phyloP scores from a whole-genome alignment of 1,140 invertebrate species.

The Lucilia sericata region DNA sequence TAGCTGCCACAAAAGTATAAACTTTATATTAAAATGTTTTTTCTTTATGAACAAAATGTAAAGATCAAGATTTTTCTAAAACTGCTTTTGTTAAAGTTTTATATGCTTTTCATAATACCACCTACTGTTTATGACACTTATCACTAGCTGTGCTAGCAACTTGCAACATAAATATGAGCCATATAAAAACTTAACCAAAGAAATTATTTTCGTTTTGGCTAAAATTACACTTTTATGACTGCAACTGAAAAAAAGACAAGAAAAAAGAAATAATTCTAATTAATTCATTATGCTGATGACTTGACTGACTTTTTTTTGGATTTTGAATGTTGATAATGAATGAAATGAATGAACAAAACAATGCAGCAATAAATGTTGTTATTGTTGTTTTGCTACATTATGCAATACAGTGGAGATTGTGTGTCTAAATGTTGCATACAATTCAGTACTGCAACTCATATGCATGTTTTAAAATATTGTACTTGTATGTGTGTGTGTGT shows the following conservation, averaged over 20 bases:
- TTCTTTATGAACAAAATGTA: too few relatives aligned
- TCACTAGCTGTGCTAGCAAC: not conserved
- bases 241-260: too few relatives aligned
- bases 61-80: too few relatives aligned
- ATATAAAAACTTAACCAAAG: not conserved
- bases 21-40: too few relatives aligned
- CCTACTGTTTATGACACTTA: not conserved
- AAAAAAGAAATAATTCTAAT: not conserved
- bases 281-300: conserved; percentile 1
- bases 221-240: not conserved
- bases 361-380: not conserved
- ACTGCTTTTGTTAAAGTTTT: not conserved
- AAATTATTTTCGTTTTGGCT: not conserved
- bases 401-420: not conserved
- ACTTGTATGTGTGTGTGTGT: not conserved
- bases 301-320: not conserved
- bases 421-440: not conserved
- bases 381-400: not conserved
- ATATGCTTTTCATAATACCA: not conserved
- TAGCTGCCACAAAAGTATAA: too few relatives aligned
- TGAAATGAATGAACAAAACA: not conserved
- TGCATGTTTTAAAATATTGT: conserved; percentile 1
- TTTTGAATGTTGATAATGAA: not conserved
- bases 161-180: not conserved
- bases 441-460: not conserved